Evolutionary conservation across 37 sponge, comb jelly and placozoan species (phyloP), one percentile per base, ranked within the genome.

Genomic region (Chondrilla cf. caribensis): DNA sequence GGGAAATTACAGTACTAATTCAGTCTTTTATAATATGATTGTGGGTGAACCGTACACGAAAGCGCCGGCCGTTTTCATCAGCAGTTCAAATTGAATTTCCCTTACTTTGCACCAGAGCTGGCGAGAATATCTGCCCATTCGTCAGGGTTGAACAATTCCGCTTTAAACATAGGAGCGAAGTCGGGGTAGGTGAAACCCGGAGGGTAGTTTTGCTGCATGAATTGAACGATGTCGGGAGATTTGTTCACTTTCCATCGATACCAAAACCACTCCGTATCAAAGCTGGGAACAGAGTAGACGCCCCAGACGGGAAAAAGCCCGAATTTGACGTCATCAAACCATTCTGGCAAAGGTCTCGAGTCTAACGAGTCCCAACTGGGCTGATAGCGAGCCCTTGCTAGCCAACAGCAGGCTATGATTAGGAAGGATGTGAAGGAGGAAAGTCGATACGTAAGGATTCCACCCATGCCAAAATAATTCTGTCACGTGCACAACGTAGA

Each of bases 251-350:
- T 29, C 89, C 89, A 92, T 35, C 78, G 58, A 59, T 66, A 83
- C 92, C 92, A 92, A 39, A 92, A 92, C 92, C 92, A 92, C 68
- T 92, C 92, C 11, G 37, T 24, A 5, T 31, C 32, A 54, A 64
- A 90, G 44, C 90, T 86, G 26, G 92, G 92, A 19, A 92, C 92
- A 0, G 83, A 77, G 59, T 62, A 91, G 22, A 91, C 82, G 14
- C 92, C 92, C 92, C 92, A 91, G 73, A 82, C 82, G 29, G 88
- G 77, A 70, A 92, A 85, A 40, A 92, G 81, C 4, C 92, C 92
- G 47, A 92, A 54, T 60, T 92, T 92, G 25, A 70, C 83, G 31
- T 92, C 82, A 33, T 92, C 92, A 37, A 85, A 92, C 92, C 92
- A 92, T 7, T 29, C 75, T 36, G 92, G 92, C 24, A 92, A 73